Base-by-base conservation (phyloP, 35 echinoderm and acorn worm genomes). In the Nesometra sesokonis region DNA sequence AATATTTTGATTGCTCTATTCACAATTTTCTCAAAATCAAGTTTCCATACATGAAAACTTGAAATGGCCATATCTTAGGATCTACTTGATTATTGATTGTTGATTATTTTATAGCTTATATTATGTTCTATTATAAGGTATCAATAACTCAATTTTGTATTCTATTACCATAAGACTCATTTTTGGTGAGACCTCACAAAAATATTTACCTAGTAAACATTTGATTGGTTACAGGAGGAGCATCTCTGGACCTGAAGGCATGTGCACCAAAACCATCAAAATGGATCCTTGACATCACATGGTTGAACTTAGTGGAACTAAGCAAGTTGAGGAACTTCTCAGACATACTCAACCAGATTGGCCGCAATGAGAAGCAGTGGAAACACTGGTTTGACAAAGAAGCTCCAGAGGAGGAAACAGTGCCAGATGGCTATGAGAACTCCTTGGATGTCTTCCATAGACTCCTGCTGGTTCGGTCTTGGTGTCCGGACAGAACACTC, bases 381-480 rank as follows among this genome's bases (percentile, higher is more conserved):
- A 97, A 92, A 85, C 95, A 97, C 76, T 97, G 95, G 95, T 97
- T 97, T 88, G 95, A 97, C 86, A 97, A 94, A 78, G 95, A 97
- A 46, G 92, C 95, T 0, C 95, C 95, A 0, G 95, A 97, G 78
- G 95, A 97, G 40, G 86, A 97, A 37, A 76, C 84, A 21, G 93
- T 97, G 9, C 95, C 95, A 19, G 95, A 97, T 57, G 95, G 95
- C 8, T 97, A 97, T 78, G 89, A 97, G n/a, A 90, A 97, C 30
- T 97, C 95, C 0, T 43, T 97, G 36, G 95, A 97, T 82, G 92
- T 97, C 84, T 97, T 97, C 84, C 82, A 90, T 57, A 91, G 88
- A 33, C 78, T 97, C 17, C 92, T 97, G 32, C 85, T 97, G 34
- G 88, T 97, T 37, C 52, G 95, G 77, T 97, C 95, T 0, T 97